Base-by-base conservation (phyloP, 2,113 vertebrate genomes). In the Ifrita kowaldi region DNA sequence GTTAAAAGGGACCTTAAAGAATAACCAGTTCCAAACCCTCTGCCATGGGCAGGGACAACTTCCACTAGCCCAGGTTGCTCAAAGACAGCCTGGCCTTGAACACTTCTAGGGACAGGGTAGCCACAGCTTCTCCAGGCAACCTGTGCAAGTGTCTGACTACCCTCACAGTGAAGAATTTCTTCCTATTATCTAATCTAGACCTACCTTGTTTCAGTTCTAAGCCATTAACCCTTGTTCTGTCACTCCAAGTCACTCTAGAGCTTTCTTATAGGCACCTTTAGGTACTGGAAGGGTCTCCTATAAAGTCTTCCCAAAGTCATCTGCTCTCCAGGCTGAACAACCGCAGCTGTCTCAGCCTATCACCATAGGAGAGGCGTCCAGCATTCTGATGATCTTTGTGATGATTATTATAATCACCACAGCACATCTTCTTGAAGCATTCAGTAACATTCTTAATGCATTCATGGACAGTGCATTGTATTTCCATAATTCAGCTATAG, bases 211-310 rank as follows among this genome's bases (percentile, higher is more conserved):
- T 27, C 50, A 19, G 6, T 44, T 37, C 23, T 4, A 57, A 50
- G 44, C 9, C 37, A 5, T 27, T 32, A 26, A 9, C 20, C 13
- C 65, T 47, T 41, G 30, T 33, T 53, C 32, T n/a, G 30, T 53
- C 56, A 23, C 32, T 56, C 20, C 19, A 16, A 41, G 4, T 42
- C 8, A 2, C 42, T 26, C 35, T 27, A 0, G 0, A 49, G 10
- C 21, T 88, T 71, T 49, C 26, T 30, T 35, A 15, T 3, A 16
- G 49, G 14, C 7, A 16, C 24, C 57, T 71, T 71, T 26, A 42
- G 11, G 35, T 12, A 27, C 35, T 37, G 59, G 23, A 33, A 37
- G 32, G 8, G 22, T 50, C 9, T 73, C 35, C 50, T 27, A 7
- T 10, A 18, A 80, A 41, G 35, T 12, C 26, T 42, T 22, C 11